phyloP scores from a whole-genome alignment of 1,140 invertebrate genomes.

The Ditylenchus dipsaci region DNA sequence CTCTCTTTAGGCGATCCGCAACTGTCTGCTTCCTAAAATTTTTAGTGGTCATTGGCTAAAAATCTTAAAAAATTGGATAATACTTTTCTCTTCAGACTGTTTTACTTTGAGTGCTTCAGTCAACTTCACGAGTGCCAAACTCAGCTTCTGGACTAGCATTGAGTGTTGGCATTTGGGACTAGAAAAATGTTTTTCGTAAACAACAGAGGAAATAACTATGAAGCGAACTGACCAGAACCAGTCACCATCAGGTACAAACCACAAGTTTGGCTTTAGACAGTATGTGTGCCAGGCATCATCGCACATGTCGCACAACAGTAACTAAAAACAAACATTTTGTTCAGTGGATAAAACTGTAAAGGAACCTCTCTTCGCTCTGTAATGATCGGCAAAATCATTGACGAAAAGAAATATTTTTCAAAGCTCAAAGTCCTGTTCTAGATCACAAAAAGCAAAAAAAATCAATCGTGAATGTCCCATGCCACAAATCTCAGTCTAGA shows the following conservation, averaged over 20 bases:
- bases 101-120: constrained; percentile 25
- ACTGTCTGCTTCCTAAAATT: constrained; percentile 46
- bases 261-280: constrained; percentile 46
- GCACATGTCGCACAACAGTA: constrained; percentile 73
- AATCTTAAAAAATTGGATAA: neutral
- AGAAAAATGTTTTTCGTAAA: too few species aligned
- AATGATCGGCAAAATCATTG: neutral
- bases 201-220: too few species aligned
- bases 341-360: too few species aligned
- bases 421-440: too few species aligned
- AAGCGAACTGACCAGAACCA: constrained; percentile 56
- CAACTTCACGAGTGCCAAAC: constrained; percentile 13
- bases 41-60: neutral
- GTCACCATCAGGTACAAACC: constrained; percentile 58
- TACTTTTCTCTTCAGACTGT: constrained; percentile 42
- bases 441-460: too few species aligned
- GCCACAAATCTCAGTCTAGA: too few species aligned
- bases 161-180: constrained; percentile 61
- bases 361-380: neutral
- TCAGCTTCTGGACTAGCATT: constrained; percentile 33
- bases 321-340: constrained; percentile 63
- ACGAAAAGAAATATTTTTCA: too few species aligned
- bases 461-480: too few species aligned
- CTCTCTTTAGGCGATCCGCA: constrained; percentile 46
- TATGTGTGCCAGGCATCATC: constrained; percentile 56